Conservation (phyloP, 2,113 vertebrate species). For the Pycnonotus jocosus region DNA sequence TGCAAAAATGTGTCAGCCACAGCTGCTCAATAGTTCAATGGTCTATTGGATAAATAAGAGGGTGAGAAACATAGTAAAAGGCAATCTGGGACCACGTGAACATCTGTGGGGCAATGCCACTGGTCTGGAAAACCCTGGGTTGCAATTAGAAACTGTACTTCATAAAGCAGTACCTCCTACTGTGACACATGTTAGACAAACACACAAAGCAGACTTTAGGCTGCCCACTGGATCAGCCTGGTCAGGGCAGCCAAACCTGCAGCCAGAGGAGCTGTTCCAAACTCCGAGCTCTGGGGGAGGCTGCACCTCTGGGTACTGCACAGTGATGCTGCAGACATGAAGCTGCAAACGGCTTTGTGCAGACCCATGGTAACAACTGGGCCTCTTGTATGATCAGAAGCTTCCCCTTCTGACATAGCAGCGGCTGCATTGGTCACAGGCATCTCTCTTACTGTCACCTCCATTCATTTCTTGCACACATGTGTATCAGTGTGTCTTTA, state of each 20-base stretch:
- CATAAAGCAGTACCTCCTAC: neutral
- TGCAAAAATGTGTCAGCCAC: constrained; percentile 30
- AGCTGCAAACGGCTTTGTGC: neutral
- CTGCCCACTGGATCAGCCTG: neutral
- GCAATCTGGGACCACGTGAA: neutral
- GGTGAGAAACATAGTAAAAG: neutral
- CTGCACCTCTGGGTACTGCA: neutral
- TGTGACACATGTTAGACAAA: neutral
- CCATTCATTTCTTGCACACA: neutral
- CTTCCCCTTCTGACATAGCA: neutral
- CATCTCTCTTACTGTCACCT: neutral
- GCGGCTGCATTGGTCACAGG: neutral
- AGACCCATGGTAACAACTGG: neutral
- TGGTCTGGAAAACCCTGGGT: neutral
- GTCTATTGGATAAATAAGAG: neutral
- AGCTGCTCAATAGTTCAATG: constrained; percentile 25
- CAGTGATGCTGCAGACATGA: neutral
- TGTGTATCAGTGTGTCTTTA: rapidly evolving
- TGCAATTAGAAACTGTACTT: constrained; percentile 5
- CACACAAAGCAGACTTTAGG: neutral
- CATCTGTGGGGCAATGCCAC: neutral
- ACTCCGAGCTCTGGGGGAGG: rapidly evolving
- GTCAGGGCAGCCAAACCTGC: neutral
- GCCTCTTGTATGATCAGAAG: neutral
- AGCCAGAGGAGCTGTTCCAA: neutral